Conservation (phyloP, 2,888 invertebrate species). For the Hymenopus coronatus region DNA sequence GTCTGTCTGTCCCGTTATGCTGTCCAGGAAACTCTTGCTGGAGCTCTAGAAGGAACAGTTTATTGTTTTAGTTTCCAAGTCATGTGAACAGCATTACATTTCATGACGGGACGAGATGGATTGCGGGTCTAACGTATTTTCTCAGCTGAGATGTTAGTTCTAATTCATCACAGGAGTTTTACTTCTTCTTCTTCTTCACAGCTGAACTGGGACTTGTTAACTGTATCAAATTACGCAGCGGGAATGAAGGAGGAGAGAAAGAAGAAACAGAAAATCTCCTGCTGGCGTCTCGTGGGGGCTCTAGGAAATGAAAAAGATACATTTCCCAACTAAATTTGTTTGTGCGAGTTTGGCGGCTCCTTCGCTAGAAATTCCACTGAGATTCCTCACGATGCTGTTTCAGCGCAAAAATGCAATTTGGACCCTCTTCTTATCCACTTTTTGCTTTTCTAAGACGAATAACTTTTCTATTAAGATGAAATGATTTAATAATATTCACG, state of each 20-base stretch:
- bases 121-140: not conserved
- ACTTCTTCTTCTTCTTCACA: not conserved
- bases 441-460: not conserved
- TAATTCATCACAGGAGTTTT: not conserved
- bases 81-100: not conserved
- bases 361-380: not conserved
- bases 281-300: not conserved
- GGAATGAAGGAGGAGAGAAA: not conserved
- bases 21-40: too few relatives aligned
- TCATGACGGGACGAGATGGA: not conserved
- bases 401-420: not conserved
- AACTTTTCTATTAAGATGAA: too few relatives aligned
- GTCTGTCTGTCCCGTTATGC: too few relatives aligned
- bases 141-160: not conserved
- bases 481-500: too few relatives aligned
- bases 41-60: too few relatives aligned
- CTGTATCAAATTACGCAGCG: not conserved
- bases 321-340: not conserved
- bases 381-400: not conserved
- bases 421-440: not conserved
- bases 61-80: too few relatives aligned
- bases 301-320: not conserved
- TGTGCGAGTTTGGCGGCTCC: not conserved
- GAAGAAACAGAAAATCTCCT: not conserved
- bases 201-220: not conserved